A percentile compares a stretch with the other conserved stretches of the same genome.
These are phyloP conservation scores for Tautogolabrus adspersus DNA, from an alignment of 2,113 vertebrate species.

Conservation along the genomic window DNA sequence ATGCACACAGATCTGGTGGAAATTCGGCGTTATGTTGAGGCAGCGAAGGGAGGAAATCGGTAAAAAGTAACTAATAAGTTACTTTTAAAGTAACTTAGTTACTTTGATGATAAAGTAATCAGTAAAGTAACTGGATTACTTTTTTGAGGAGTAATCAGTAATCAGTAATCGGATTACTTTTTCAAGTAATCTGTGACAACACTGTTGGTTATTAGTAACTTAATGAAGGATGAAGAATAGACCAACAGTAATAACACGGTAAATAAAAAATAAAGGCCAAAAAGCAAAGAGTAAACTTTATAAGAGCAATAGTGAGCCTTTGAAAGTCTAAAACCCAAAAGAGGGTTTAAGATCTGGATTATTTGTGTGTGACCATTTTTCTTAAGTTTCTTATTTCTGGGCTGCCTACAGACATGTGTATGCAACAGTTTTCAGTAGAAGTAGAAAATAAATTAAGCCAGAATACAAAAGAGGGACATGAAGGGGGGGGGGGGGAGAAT, in stretches of 20 bases:
- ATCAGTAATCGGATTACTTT: no score
- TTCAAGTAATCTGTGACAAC: no score
- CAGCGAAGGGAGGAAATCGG: no score
- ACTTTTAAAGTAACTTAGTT: no score
- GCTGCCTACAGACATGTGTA: background rate
- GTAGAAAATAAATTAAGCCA: background rate
- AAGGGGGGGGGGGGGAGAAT: constrained; percentile 21
- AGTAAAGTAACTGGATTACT: no score
- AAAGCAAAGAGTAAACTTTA: no score
- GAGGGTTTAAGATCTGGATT: background rate
- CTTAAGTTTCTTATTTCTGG: background rate
- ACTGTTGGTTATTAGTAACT: background rate
- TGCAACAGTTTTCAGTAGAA: background rate
- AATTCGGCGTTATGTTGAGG: no score
- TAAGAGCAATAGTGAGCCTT: no score
- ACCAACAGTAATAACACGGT: constrained; percentile 5
- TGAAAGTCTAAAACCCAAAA: background rate
- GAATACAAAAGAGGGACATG: background rate
- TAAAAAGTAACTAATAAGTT: no score
- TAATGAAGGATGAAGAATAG: background rate
- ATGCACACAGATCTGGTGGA: no score
- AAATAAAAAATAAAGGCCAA: background rate
- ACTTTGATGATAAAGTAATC: no score
- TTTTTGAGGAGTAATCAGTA: no score
- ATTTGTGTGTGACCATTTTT: background rate